phyloP scores from a whole-genome alignment of 2,113 vertebrate species.

The Prunella fulvescens region DNA sequence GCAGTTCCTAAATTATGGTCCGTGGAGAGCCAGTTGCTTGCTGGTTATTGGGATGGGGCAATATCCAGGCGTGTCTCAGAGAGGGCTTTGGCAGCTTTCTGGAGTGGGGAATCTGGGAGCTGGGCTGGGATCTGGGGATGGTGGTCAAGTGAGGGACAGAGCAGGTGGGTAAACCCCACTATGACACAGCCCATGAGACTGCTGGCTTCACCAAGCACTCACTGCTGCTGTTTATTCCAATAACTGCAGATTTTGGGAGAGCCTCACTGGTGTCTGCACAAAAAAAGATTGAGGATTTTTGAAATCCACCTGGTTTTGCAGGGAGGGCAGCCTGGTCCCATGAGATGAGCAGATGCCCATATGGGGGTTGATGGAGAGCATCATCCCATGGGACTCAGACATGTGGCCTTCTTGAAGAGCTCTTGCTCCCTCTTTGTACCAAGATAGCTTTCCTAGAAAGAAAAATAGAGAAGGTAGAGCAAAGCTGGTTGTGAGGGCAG shows the following conservation, averaged over 20 bases:
- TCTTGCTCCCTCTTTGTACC: not conserved
- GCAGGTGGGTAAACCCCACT: not conserved
- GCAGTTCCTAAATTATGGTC: conserved; percentile 18
- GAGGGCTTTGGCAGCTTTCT: not conserved
- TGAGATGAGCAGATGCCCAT: not conserved
- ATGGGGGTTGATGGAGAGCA: not conserved
- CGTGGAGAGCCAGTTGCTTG: rapidly evolving
- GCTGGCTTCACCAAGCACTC: not conserved
- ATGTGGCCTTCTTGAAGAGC: not conserved
- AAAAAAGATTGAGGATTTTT: not conserved
- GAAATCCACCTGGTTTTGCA: not conserved
- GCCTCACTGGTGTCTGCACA: not conserved
- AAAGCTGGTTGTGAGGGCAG: not conserved
- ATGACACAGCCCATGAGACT: not conserved
- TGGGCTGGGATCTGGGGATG: not conserved
- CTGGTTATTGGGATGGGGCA: not conserved
- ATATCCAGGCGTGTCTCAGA: rapidly evolving
- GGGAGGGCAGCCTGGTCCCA: not conserved
- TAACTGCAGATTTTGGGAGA: not conserved
- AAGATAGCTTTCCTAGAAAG: conserved; percentile 2
- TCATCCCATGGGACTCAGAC: rapidly evolving
- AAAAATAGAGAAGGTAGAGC: not conserved
- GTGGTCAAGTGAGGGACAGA: rapidly evolving
- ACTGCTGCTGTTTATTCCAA: not conserved
- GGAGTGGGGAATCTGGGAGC: rapidly evolving